Base-by-base conservation (phyloP, 2,797 vertebrate genomes). In the Enteromius treurensis region DNA sequence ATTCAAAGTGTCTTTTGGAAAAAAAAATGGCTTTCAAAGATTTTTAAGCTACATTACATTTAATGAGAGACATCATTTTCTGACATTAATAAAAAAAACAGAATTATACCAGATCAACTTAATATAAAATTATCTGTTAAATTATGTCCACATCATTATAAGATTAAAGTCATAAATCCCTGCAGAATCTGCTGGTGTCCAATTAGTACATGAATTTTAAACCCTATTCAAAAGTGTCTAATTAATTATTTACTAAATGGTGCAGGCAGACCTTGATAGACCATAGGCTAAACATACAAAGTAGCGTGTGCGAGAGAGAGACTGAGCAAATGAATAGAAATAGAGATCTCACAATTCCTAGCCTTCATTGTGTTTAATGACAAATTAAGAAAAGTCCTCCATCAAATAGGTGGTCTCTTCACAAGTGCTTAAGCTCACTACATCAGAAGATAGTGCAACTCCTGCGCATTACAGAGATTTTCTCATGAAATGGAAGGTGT, bases 211-310 rank as follows among this genome's bases (percentile, higher is more conserved):
- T 93, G 93, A 92, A 94, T 95, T 92, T 94, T 93, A 93, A 93
- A 91, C 92, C 92, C 90, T 88, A 93, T 91, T 94, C 92, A 93
- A 94, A 95, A 95, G 92, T 95, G 94, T 94, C 94, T 94, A 90
- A 95, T 95, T 93, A 95, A 95, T 95, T 95, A 95, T 95, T 95
- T 94, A 95, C 86, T 90, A 91, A 95, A 95, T 95, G 93, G 93
- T 93, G 92, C 90, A 92, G 91, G 90, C 92, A 94, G 93, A 93
- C 94, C 94, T 94, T 93, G 93, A 93, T 92, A 93, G 92, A 90
- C 90, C 94, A 94, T 92, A 91, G 91, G 90, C 89, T 89, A 91
- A 94, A 94, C 93, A 93, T 94, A 95, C 90, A 91, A 93, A 93
- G 90, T 92, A 90, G 89, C 90, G 90, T 92, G 89, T 88, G 42